Conservation (phyloP, 2,113 vertebrate species). For the Epinephelus lanceolatus region DNA sequence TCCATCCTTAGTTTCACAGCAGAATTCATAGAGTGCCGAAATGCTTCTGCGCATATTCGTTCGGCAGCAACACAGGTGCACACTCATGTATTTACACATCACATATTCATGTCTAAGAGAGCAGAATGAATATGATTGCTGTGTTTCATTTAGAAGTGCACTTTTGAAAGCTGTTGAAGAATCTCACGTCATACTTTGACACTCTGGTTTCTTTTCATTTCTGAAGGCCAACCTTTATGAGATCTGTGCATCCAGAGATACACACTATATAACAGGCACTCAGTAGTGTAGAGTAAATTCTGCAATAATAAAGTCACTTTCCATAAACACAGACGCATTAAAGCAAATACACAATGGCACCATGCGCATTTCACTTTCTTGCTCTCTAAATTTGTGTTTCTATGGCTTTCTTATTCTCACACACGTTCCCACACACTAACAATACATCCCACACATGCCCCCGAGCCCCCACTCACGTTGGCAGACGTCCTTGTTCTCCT, state of each 20-base stretch:
- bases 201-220: not conserved
- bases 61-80: not conserved
- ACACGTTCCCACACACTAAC: constrained; percentile 7
- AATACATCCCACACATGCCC: constrained; percentile 21
- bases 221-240: constrained; percentile 18
- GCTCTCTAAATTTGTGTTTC: not conserved
- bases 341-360: not conserved
- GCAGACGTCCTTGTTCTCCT: constrained; percentile 87
- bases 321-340: not conserved
- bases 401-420: not conserved
- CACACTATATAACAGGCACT: not conserved
- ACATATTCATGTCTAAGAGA: not conserved
- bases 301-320: not conserved
- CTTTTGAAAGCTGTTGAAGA: not conserved
- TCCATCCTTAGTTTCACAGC: constrained; percentile 18
- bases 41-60: not conserved
- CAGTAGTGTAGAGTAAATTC: not conserved
- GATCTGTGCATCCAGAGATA: not conserved
- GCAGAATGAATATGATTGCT: not conserved
- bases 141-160: not conserved
- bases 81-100: not conserved
- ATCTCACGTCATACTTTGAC: not conserved
- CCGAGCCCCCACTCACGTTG: constrained; percentile 83
- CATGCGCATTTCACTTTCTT: not conserved
- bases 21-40: not conserved